Evolutionary conservation across 2,797 vertebrate species (phyloP).

Genomic region (Bovichtus diacanthus): DNA sequence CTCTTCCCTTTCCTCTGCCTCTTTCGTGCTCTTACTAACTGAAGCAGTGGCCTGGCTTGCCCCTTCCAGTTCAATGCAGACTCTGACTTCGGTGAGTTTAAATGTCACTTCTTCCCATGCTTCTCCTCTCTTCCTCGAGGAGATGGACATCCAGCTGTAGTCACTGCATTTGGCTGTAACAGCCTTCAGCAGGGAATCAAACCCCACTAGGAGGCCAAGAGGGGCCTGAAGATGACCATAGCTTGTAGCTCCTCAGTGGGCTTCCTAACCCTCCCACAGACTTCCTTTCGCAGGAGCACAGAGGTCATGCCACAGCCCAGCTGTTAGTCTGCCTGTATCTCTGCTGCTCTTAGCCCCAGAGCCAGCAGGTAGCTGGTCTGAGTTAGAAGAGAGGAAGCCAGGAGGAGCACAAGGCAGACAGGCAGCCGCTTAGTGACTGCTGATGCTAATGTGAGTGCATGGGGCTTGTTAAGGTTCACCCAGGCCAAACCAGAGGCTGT

Average conservation of each 20-base stretch:
- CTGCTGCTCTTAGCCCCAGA: conserved; percentile 35
- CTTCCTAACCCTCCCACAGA: conserved; percentile 33
- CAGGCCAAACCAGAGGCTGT: conserved; percentile 37
- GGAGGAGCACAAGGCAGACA: conserved; percentile 43
- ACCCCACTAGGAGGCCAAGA: conserved; percentile 21
- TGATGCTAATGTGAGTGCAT: conserved; percentile 47
- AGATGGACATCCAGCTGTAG: conserved; percentile 39
- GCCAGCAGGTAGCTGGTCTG: conserved; percentile 44
- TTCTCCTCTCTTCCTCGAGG: conserved; percentile 22
- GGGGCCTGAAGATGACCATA: conserved; percentile 37
- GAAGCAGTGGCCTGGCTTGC: conserved; percentile 9
- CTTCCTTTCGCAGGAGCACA: conserved; percentile 45
- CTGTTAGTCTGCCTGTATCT: conserved; percentile 46
- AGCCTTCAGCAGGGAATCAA: conserved; percentile 29
- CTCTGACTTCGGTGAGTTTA: conserved; percentile 44
- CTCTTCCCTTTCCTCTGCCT: conserved; percentile 7
- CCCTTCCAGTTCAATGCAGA: conserved; percentile 32
- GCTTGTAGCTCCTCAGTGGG: conserved; percentile 30
- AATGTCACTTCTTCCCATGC: conserved; percentile 40
- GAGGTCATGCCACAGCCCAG: conserved; percentile 48
- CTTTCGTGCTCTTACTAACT: conserved; percentile 21
- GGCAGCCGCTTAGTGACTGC: conserved; percentile 49
- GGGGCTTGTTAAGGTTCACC: conserved; percentile 36
- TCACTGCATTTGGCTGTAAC: conserved; percentile 21
- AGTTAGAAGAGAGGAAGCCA: conserved; percentile 30